phyloP scores from a whole-genome alignment of 2,888 invertebrate genomes.

The Phoenoteleia sp. region DNA sequence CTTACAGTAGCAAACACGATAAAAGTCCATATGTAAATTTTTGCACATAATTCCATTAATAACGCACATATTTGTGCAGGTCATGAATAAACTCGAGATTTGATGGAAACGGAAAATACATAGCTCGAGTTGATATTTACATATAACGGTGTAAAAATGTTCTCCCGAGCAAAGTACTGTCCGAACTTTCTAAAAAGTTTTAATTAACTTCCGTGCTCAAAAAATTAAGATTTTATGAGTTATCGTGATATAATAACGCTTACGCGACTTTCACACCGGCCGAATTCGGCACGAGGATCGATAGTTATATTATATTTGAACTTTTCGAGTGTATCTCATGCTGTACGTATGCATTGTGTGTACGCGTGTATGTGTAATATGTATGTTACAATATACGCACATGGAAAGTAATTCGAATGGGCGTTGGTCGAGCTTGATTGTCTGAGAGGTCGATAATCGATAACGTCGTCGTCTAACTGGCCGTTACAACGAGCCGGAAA shows the following conservation, averaged over 20 bases:
- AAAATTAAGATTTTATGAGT: conserved; percentile 27
- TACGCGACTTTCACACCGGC: conserved; percentile 8
- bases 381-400: conserved; percentile 53
- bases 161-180: neutral
- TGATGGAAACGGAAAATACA: conserved; percentile 20
- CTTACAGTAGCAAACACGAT: too few relatives aligned
- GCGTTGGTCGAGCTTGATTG: conserved; percentile 68
- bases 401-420: conserved; percentile 66
- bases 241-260: conserved; percentile 32
- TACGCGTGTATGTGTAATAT: neutral
- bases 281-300: neutral
- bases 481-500: conserved; percentile 65
- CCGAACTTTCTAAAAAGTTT: conserved; percentile 23
- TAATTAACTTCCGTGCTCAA: conserved; percentile 45
- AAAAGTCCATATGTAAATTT: too few relatives aligned
- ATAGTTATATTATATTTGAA: conserved; percentile 38
- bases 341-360: neutral
- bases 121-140: conserved; percentile 34
- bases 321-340: conserved; percentile 8
- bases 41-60: conserved; percentile 1
- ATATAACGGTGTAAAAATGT: conserved; percentile 29
- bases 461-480: conserved; percentile 67
- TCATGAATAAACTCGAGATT: conserved; percentile 17
- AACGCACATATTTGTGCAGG: neutral
- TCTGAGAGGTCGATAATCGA: conserved; percentile 69